Base-by-base conservation (phyloP, 2,113 vertebrate species). In the Gavia stellata region DNA sequence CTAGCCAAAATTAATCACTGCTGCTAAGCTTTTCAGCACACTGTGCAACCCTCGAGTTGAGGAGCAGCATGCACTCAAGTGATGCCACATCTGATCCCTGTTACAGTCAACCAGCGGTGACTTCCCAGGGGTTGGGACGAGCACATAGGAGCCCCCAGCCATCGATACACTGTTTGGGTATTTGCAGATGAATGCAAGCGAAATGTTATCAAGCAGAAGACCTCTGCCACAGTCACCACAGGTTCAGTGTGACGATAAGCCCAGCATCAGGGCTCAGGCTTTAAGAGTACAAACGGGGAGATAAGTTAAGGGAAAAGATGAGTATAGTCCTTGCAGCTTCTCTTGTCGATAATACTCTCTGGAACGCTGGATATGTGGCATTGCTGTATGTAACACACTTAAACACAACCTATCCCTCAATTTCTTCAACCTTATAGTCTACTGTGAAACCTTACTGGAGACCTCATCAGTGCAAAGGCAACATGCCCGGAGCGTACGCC, bases 351-450 rank as follows among this genome's bases (percentile, higher is more conserved):
- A 34, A 50, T 3, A 65, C 7, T 44, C 17, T 19, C 53, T 4
- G 18, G 12, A 13, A 25, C 0, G 0, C 10, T 1, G 5, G 33
- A 33, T 4, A 2, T 0, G 10, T 3, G 59, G 29, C 25, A 80
- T 19, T 33, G 23, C 62, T n/a, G 7, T 7, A 34, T 1, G 6
- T 10, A 33, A 50, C 17, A 36, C 8, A 18, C 28, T 14, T 16
- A 24, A 67, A 52, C 2, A 12, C 47, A 50, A 36, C 1, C 29
- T 15, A 7, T 28, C 7, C 47, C 56, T 55, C 34, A 23, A 18
- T 18, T 79, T 90, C n/a, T 62, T 58, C 70, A 62, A 21, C 33
- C 19, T 38, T 23, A 5, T 14, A 12, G 17, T 81, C 56, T 52
- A 9, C 50, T 19, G 23, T 17, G 24, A 53, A 45, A 34, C 50